Evolutionary conservation across 2,888 invertebrate genomes (phyloP).

Genomic region (Phaonia tiefii): DNA sequence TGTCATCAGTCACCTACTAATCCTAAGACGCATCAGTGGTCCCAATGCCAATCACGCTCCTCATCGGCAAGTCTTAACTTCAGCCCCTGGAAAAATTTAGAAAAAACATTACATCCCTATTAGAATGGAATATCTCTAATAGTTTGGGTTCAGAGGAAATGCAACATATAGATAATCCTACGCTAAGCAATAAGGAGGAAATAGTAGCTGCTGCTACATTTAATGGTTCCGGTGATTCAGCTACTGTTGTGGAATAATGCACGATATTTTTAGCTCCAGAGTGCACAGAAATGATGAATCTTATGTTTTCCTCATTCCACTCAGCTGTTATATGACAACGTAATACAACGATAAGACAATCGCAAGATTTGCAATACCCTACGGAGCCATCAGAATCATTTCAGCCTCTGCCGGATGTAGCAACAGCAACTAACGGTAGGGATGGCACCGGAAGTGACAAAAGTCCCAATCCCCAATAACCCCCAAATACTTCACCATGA

Average conservation of each 20-base stretch:
- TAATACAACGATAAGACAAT: slow-evolving; percentile 14
- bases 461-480: no score
- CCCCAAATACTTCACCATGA: slow-evolving; percentile 55
- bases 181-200: not conserved
- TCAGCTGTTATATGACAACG: slow-evolving; percentile 72
- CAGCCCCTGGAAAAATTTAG: no score
- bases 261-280: slow-evolving; percentile 77
- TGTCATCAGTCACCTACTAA: no score
- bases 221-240: slow-evolving; percentile 69
- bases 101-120: slow-evolving; percentile 62
- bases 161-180: slow-evolving; percentile 32
- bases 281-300: slow-evolving; percentile 77
- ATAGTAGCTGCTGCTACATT: not conserved
- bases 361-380: slow-evolving; percentile 51
- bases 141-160: slow-evolving; percentile 69
- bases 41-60: no score
- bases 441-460: slow-evolving; percentile 19
- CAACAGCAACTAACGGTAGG: slow-evolving; percentile 69
- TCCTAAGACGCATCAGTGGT: no score
- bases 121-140: slow-evolving; percentile 72
- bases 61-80: no score
- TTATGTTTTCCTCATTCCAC: slow-evolving; percentile 78
- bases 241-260: slow-evolving; percentile 78
- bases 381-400: no score
- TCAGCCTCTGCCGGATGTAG: slow-evolving; percentile 58